Evolutionary conservation across 2,113 vertebrate genomes (phyloP), one percentile per base, ranked within the genome.

Genomic region (Cranoglanis bouderius): DNA sequence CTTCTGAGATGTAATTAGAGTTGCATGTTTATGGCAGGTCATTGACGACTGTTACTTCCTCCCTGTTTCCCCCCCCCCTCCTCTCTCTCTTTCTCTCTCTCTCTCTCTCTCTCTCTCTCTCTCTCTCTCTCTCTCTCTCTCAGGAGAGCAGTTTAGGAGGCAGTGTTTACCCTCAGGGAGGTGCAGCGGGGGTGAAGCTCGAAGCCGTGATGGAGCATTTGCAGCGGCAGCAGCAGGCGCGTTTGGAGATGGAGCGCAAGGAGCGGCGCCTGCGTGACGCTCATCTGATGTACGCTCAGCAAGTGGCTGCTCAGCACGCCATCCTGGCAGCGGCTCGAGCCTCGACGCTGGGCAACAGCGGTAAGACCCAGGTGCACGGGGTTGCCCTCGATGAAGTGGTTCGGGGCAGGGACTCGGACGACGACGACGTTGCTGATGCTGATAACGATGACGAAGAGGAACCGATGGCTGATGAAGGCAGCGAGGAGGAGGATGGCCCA

Each of bases 131-230:
- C 10, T 81, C 26, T 59, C 24, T 91, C 86, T 92, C 95, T 92
- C 96, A 96, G 90, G 96, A 96, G 93, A 95, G 95, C 91, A 90
- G 95, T 84, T 93, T 94, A 90, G 96, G 94, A 92, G 92, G 95
- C 67, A 84, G 88, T 12, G 93, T 94, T 90, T 95, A 94, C 90
- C 94, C 94, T 92, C 96, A 97, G 96, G 97, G 94, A 94, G 89
- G 94, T 87, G 90, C 93, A 0, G 93, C 88, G 88, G 96, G 95
- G 94, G 96, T 98, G 97, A 98, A 97, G 94, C 94, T 97, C 80
- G 95, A 97, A 92, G 97, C 97, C 2, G 96, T 97, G 85, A 98
- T 99, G 94, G 98, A 99, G 93, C 97, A 98, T 91, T 96, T 97
- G 91, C 98, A 98, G 85, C 97, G 96, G 83, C 97, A 98, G 94